Evolutionary conservation across 1,140 invertebrate genomes (phyloP).

Genomic region (Armadillidium nasatum): DNA sequence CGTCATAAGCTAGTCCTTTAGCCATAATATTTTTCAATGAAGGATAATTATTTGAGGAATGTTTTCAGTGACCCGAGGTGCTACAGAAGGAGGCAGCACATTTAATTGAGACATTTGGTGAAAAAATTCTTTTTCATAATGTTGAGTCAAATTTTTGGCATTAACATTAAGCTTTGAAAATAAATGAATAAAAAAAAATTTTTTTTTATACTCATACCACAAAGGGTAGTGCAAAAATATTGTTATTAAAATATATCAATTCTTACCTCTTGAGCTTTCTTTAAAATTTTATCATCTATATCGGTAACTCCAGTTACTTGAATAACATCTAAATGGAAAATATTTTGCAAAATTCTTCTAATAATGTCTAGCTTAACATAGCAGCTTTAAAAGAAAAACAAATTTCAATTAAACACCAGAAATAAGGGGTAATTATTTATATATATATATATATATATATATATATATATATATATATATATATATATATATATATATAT

Average conservation of each 20-base stretch:
- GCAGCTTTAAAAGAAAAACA: conserved; percentile 22
- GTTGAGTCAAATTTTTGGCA: conserved; percentile 23
- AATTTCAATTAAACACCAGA: no score
- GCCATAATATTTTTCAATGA: conserved; percentile 65
- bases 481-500: no score
- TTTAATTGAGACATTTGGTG: conserved; percentile 69
- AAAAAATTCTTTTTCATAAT: conserved; percentile 77
- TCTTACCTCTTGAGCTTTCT: conserved; percentile 55
- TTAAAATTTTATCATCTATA: conserved; percentile 94
- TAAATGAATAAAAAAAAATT: no score
- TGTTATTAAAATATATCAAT: not conserved
- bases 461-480: no score
- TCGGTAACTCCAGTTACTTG: conserved; percentile 87
- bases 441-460: no score
- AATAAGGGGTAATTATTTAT: no score
- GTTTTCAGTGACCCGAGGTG: conserved; percentile 67
- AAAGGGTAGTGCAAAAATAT: no score
- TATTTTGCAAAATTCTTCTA: conserved; percentile 68
- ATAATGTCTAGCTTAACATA: conserved; percentile 83
- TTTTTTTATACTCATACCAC: no score
- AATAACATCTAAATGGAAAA: conserved; percentile 72
- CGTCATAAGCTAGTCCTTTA: conserved; percentile 63
- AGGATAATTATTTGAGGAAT: conserved; percentile 70
- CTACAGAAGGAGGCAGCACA: conserved; percentile 53
- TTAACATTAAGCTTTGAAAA: no score